A percentile compares a stretch with the other conserved stretches of the same genome.
phyloP scores from a whole-genome alignment of 2,113 vertebrate genomes.

The Lophius piscatorius region DNA sequence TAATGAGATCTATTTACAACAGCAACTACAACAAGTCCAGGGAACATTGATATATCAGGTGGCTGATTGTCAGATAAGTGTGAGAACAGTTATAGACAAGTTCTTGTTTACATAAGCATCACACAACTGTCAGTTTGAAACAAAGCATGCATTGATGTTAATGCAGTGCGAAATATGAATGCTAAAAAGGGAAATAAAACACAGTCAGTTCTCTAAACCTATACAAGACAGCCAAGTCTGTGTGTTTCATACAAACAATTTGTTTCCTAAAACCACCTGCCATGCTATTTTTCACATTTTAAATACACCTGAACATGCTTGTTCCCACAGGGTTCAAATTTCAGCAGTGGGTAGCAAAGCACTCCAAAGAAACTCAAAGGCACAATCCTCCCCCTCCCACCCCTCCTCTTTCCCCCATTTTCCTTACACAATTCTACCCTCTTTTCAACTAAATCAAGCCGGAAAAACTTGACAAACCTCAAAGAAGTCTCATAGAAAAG shows the following conservation, averaged over 20 bases:
- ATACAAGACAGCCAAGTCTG: conserved; percentile 8
- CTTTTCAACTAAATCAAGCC: conserved; percentile 70
- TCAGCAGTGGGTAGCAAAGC: conserved; percentile 73
- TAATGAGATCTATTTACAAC: conserved; percentile 66
- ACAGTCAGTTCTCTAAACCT: background rate
- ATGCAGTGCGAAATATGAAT: background rate
- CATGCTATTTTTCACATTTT: conserved; percentile 38
- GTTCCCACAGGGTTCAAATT: conserved; percentile 84
- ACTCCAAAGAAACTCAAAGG: conserved; percentile 70
- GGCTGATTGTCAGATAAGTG: conserved; percentile 65
- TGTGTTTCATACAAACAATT: conserved; percentile 15
- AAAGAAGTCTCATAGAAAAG: conserved; percentile 66
- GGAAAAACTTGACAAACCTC: conserved; percentile 77
- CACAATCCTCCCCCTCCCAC: background rate
- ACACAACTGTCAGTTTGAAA: conserved; percentile 10
- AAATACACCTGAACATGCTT: conserved; percentile 71
- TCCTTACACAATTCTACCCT: conserved; percentile 50
- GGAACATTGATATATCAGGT: conserved; percentile 65
- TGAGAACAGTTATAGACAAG: conserved; percentile 64
- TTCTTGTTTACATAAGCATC: conserved; percentile 37
- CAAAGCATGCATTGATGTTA: background rate
- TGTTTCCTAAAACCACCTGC: conserved; percentile 42
- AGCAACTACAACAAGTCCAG: conserved; percentile 52
- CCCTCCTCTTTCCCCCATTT: background rate
- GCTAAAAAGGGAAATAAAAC: background rate